phyloP scores from a whole-genome alignment of 2,797 vertebrate genomes.

The Sebastes umbrosus region DNA sequence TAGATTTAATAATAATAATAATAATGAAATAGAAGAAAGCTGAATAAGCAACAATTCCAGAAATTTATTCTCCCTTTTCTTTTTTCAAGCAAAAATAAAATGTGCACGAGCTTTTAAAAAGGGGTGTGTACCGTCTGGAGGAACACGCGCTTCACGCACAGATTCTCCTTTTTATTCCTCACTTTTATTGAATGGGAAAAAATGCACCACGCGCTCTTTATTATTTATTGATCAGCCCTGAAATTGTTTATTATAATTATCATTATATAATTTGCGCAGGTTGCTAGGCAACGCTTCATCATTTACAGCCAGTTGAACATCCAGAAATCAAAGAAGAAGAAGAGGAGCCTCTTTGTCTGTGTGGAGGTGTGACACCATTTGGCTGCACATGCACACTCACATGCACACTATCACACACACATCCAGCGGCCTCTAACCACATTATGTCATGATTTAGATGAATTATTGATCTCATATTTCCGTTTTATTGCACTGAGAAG shows the following conservation, averaged over 20 bases:
- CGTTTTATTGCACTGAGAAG: constrained; percentile 41
- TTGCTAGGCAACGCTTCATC: constrained; percentile 28
- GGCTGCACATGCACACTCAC: constrained; percentile 3
- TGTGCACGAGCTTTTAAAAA: constrained; percentile 62
- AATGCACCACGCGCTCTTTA: neutral
- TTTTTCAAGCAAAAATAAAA: neutral
- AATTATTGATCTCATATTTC: constrained; percentile 63
- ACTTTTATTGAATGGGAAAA: constrained; percentile 2
- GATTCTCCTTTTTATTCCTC: neutral
- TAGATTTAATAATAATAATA: neutral
- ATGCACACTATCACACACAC: neutral
- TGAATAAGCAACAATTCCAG: accelerated
- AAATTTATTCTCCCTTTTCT: neutral
- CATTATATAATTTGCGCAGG: constrained; percentile 9
- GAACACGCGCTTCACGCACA: constrained; percentile 32
- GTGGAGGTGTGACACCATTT: constrained; percentile 63
- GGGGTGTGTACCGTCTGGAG: constrained; percentile 71
- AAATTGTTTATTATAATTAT: neutral
- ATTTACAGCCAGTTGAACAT: constrained; percentile 13
- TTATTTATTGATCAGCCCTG: constrained; percentile 6
- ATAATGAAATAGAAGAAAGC: too few relatives aligned
- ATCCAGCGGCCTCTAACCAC: neutral
- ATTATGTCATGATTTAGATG: constrained; percentile 56
- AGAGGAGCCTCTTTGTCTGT: constrained; percentile 63
- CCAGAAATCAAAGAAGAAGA: constrained; percentile 7